phyloP scores from a whole-genome alignment of 2,797 vertebrate genomes.

The Catostomus latipinnis region DNA sequence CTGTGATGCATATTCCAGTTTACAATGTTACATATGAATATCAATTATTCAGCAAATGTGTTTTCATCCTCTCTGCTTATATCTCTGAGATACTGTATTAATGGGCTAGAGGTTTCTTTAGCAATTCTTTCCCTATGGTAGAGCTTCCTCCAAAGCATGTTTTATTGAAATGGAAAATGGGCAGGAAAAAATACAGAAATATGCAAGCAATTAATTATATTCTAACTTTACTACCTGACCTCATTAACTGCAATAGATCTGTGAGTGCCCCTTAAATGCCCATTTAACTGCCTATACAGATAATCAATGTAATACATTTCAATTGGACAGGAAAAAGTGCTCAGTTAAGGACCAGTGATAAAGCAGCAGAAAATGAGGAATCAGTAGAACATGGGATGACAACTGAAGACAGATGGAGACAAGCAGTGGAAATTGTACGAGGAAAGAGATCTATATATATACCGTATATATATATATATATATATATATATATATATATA shows the following conservation, averaged over 20 bases:
- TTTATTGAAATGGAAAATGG: slow-evolving; percentile 46
- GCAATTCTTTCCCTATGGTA: slow-evolving; percentile 20
- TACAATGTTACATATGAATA: slow-evolving; percentile 34
- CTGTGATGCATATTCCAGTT: slow-evolving; percentile 37
- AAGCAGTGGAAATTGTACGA: neutral
- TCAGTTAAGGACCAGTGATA: slow-evolving; percentile 50
- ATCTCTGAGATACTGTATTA: slow-evolving; percentile 22
- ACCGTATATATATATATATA: too few relatives aligned
- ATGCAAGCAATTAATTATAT: slow-evolving; percentile 65
- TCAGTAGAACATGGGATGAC: neutral
- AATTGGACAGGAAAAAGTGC: slow-evolving; percentile 39
- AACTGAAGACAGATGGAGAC: neutral
- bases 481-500: too few relatives aligned
- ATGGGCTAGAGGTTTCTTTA: slow-evolving; percentile 5
- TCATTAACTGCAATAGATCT: slow-evolving; percentile 65
- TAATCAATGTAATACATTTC: slow-evolving; percentile 62
- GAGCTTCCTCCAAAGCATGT: slow-evolving; percentile 17
- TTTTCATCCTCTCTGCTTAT: slow-evolving; percentile 23
- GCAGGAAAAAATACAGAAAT: slow-evolving; percentile 53
- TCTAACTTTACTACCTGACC: slow-evolving; percentile 63
- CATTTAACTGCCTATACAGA: slow-evolving; percentile 62
- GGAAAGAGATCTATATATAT: too few relatives aligned
- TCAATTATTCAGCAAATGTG: slow-evolving; percentile 50
- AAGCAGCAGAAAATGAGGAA: slow-evolving; percentile 1
- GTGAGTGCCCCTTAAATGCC: slow-evolving; percentile 63